These are phyloP conservation scores for Phoebastria nigripes DNA, from an alignment of 2,797 vertebrate genomes.

Conservation along the genomic window DNA sequence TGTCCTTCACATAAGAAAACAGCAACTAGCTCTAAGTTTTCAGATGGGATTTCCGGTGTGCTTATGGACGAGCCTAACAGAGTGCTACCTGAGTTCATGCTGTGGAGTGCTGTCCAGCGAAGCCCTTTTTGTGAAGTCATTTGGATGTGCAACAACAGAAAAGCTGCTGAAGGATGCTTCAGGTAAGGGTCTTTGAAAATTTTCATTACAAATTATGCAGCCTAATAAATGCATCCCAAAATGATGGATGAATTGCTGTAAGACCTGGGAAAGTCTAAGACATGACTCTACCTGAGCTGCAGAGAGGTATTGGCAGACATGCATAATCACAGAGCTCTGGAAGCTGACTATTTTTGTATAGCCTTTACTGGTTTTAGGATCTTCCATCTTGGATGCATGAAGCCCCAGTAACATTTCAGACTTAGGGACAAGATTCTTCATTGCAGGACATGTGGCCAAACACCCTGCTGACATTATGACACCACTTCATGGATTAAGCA, in stretches of 20 bases:
- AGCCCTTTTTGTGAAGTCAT: neutral
- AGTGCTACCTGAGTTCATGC: fast-evolving
- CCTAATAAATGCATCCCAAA: neutral
- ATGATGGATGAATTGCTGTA: neutral
- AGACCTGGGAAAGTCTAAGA: neutral
- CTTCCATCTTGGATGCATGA: neutral
- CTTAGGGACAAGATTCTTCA: neutral
- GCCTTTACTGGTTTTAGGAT: neutral
- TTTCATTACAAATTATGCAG: neutral
- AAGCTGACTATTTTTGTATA: neutral
- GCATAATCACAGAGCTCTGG: neutral
- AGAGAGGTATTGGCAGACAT: neutral
- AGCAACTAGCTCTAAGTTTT: neutral
- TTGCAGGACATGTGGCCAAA: neutral
- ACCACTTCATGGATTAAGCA: neutral
- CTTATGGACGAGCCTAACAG: neutral
- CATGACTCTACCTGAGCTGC: neutral
- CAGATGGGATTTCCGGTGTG: neutral
- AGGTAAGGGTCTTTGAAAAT: neutral
- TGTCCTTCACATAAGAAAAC: neutral
- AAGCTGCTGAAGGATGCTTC: neutral
- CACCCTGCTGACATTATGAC: neutral
- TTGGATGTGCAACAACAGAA: neutral
- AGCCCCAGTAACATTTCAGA: neutral
- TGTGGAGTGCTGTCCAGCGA: neutral